Base-by-base conservation (phyloP, 2,888 invertebrate genomes). In the Meteorus cinctellus region DNA sequence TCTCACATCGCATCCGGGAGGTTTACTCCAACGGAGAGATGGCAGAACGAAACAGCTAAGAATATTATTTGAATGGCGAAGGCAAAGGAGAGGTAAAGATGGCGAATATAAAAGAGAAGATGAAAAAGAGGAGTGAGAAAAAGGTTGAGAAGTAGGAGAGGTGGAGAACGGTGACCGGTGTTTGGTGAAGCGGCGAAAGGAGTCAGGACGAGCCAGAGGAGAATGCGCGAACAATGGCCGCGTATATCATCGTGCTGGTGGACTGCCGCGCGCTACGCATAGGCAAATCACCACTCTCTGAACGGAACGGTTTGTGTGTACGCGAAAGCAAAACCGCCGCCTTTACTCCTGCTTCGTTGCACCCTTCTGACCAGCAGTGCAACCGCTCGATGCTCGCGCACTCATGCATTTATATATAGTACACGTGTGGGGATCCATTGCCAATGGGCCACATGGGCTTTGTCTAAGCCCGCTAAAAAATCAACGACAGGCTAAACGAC, bases 181-280 rank as follows among this genome's bases (percentile, higher is more conserved):
- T 59, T 60, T 41, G 36, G 55, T 71, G 79, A 74, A 66, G 78
- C 27, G 69, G 71, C 65, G 62, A 79, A 77, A 73, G 77, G 75
- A 79, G 80, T 75, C 60, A 79, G 81, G 72, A 78, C 77, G 75
- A 76, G 76, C 29, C 74, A 60, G 71, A 75, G 78, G 80, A 79
- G 79, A 77, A 79, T 81, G 79, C 76, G 80, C 80, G 82, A 88
- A 89, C 88, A 88, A 88, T 88, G 88, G 88, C 83, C 87, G 86
- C 88, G 87, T 89, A 88, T 89, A 88, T 89, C 88, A 88, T 88
- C 88, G 84, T 85, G 89, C 85, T 84, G 83, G 86, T 80, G 66
- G 74, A 76, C 84, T 85, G 86, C 86, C 81, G 85, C 84, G 81
- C 73, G 78, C 68, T 86, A 70, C 69, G 69, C 69, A 70, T 70